Evolutionary conservation across 2,888 invertebrate genomes (phyloP).

Genomic region (Himalopsyche anomala): DNA sequence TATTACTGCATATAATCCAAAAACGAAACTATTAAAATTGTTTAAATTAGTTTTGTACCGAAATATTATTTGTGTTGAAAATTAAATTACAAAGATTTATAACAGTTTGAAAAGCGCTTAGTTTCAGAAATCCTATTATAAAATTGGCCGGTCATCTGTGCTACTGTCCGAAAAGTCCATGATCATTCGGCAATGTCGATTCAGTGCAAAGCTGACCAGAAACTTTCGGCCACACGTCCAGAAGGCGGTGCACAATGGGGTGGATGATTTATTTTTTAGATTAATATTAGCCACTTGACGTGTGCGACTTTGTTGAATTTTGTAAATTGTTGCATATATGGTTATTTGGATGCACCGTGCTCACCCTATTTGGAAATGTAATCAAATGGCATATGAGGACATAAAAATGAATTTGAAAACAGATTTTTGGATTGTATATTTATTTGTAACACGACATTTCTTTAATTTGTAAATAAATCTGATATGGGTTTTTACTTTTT

Average conservation of each 20-base stretch:
- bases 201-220: slow-evolving; percentile 45
- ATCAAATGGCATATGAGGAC: background rate
- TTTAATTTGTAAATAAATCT: too few species aligned
- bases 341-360: slow-evolving; percentile 14
- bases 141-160: slow-evolving; percentile 79
- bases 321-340: slow-evolving; percentile 49
- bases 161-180: slow-evolving; percentile 63
- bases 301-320: slow-evolving; percentile 56
- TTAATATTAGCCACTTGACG: slow-evolving; percentile 69
- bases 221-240: slow-evolving; percentile 53
- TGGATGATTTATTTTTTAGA: slow-evolving; percentile 74
- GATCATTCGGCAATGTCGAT: slow-evolving; percentile 56
- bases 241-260: slow-evolving; percentile 70
- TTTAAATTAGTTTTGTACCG: too few species aligned
- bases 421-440: too few species aligned
- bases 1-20: too few species aligned
- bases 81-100: too few species aligned
- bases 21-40: too few species aligned
- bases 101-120: slow-evolving; percentile 55
- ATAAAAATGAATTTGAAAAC: too few species aligned
- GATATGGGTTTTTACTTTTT: too few species aligned
- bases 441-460: too few species aligned
- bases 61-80: too few species aligned
- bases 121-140: slow-evolving; percentile 72
- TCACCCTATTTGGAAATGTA: background rate